A percentile compares a stretch with the other conserved stretches of the same genome.
These are phyloP conservation scores for Aphelenchoides besseyi DNA, from an alignment of 1,140 invertebrate genomes.

Conservation along the genomic window DNA sequence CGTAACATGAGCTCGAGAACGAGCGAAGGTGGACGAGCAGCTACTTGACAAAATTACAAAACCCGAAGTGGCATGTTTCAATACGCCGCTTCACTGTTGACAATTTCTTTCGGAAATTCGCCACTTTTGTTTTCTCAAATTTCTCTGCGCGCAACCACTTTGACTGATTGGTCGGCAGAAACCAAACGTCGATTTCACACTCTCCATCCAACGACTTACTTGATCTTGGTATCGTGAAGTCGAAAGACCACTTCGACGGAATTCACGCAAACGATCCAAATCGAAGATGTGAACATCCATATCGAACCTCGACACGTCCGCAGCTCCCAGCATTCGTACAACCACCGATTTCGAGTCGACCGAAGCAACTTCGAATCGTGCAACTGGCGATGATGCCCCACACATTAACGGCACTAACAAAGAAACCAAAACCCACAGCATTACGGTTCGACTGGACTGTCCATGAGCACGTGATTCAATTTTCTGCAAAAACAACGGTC, in stretches of 20 bases:
- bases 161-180: background rate
- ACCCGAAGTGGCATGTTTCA: background rate
- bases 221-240: slow-evolving; percentile 11
- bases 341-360: slow-evolving; percentile 13
- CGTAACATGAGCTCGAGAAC: background rate
- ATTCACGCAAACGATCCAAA: slow-evolving; percentile 16
- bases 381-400: background rate
- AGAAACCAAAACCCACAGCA: background rate
- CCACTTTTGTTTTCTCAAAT: slow-evolving; percentile 9
- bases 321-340: background rate
- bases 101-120: too few relatives aligned
- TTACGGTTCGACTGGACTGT: too few relatives aligned
- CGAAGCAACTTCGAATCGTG: slow-evolving; percentile 10
- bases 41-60: background rate
- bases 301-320: slow-evolving; percentile 6
- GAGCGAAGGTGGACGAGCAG: background rate
- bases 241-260: slow-evolving; percentile 6
- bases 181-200: background rate
- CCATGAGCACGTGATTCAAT: too few relatives aligned
- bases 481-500: too few relatives aligned
- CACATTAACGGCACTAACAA: background rate
- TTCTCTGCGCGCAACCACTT: background rate
- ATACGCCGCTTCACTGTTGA: background rate
- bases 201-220: background rate
- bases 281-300: slow-evolving; percentile 14